Evolutionary conservation across 2,888 invertebrate genomes (phyloP), one percentile per base, ranked within the genome.

Genomic region (Candidula unifasciata): DNA sequence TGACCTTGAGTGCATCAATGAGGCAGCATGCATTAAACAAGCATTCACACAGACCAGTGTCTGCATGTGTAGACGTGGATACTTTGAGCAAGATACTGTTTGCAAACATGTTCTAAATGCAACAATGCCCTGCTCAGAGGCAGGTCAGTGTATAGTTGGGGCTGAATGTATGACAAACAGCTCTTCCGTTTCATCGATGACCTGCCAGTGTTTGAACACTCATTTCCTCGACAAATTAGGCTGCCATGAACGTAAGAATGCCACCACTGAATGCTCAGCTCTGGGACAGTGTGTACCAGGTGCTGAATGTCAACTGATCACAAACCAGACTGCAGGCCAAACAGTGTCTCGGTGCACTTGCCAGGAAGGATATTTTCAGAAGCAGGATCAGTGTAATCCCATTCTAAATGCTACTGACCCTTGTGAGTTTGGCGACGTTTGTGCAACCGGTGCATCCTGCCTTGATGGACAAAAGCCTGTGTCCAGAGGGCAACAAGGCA

Each of bases 131-230:
- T 86, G 86, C 68, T 81, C 84, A 3, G 82, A 79, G 0, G 27
- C 69, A 30, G 86, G 86, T 3, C 86, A 86, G 80, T 86, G 86
- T 30, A 82, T 86, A 18, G 35, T 79, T 44, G 82, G 84, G n/a
- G 84, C 84, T 13, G 84, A 84, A 33, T 86, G 86, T 64, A 30
- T 68, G n/a, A 24, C 2, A 16, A 37, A 66, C n/a, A 27, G 8
- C 24, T 37, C 73, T 18, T 13, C 71, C 16, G 30, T 33, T 30
- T 13, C 35, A 27, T 13, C n/a, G 37, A 76, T 60, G 77, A 77
- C 76, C 3, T 82, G 82, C 30, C 33, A 74, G 18, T 82, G 82
- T 66, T 37, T 77, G 5, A 54, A 64, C 3, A 76, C 66, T 2
- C 82, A 82, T 33, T 82, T 76, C 68, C 44, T 21, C 24, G 66